phyloP scores from a whole-genome alignment of 2,113 vertebrate species.

The Poecile atricapillus region DNA sequence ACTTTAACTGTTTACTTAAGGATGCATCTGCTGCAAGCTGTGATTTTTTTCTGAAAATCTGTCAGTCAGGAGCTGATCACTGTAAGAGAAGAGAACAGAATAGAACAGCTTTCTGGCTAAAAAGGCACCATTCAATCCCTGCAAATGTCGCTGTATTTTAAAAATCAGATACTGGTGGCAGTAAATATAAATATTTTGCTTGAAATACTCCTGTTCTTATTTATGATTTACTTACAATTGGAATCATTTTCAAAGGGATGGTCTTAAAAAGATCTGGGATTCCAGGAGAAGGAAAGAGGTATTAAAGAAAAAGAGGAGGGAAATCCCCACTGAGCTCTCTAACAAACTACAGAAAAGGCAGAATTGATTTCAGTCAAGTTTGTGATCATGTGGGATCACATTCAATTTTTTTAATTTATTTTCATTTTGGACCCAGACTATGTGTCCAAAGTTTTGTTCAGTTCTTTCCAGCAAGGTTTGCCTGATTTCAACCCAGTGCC shows the following conservation, averaged over 20 bases:
- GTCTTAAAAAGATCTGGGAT: not conserved
- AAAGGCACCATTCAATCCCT: not conserved
- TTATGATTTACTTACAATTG: not conserved
- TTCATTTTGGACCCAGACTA: not conserved
- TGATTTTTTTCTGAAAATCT: slow-evolving; percentile 18
- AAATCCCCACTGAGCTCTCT: not conserved
- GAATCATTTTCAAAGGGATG: not conserved
- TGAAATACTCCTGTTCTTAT: not conserved
- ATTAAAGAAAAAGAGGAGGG: not conserved
- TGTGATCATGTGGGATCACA: not conserved
- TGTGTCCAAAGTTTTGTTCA: not conserved
- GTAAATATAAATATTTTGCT: slow-evolving; percentile 42
- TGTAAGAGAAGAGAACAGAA: not conserved
- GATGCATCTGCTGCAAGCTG: slow-evolving; percentile 30
- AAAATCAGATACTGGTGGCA: slow-evolving; percentile 7
- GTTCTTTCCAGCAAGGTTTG: not conserved
- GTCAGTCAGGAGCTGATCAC: not conserved
- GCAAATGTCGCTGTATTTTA: not conserved
- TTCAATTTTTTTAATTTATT: not conserved
- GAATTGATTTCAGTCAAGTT: not conserved
- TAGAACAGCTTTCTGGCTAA: slow-evolving; percentile 2
- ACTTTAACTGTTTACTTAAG: slow-evolving; percentile 50
- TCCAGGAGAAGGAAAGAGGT: not conserved
- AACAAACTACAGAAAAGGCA: not conserved
- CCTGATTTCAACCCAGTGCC: not conserved